Percentiles rank a stretch among this genome's conserved stretches.
Evolutionary conservation across 2,797 vertebrate species (phyloP).

Genomic region (Sebastes steindachneri): DNA sequence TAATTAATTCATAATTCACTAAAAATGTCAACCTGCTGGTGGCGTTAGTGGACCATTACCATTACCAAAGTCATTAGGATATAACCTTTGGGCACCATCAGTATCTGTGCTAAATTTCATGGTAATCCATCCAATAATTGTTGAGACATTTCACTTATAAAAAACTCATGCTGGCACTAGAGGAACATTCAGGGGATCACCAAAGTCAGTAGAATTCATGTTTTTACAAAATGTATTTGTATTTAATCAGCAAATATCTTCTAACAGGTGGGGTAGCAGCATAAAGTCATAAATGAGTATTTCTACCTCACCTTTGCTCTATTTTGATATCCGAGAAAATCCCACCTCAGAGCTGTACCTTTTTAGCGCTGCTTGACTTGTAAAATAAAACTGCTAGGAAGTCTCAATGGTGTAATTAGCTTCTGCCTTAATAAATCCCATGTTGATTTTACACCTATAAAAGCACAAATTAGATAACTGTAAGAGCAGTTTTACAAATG

Average conservation of each 20-base stretch:
- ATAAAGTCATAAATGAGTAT: neutral
- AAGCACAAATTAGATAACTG: neutral
- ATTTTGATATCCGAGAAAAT: neutral
- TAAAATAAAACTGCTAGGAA: neutral
- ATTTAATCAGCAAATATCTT: neutral
- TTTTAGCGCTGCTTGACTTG: neutral
- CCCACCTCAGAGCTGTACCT: neutral
- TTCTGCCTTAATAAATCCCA: neutral
- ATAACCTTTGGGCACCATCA: neutral
- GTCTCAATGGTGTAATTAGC: neutral
- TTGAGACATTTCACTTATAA: neutral
- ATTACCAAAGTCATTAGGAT: neutral
- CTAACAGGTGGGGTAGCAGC: neutral
- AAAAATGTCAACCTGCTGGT: too few species aligned
- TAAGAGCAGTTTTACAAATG: neutral
- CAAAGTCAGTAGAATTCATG: neutral
- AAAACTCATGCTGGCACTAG: neutral
- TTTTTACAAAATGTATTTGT: neutral
- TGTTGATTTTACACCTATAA: neutral
- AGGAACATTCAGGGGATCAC: neutral
- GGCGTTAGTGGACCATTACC: too few species aligned
- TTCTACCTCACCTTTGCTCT: neutral
- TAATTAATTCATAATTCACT: too few species aligned
- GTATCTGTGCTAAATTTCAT: neutral
- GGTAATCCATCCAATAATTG: neutral